These are phyloP conservation scores for Nasonia longicornis DNA, from an alignment of 1,140 invertebrate species.

Conservation along the genomic window DNA sequence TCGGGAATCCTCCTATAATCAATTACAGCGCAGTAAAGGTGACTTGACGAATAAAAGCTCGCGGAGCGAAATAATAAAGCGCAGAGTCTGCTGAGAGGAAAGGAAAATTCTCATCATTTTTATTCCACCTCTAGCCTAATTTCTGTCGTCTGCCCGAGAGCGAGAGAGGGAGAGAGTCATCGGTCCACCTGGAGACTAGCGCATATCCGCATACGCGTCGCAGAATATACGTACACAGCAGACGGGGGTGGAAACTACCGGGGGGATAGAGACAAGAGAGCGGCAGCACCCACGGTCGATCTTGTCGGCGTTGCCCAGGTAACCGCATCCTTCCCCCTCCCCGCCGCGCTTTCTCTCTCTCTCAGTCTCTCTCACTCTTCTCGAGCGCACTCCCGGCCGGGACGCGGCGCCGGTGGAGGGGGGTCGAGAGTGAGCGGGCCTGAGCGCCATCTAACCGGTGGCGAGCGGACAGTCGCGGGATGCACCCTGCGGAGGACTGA, in stretches of 20 bases:
- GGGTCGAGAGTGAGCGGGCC: conserved; percentile 50
- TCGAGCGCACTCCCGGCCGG: conserved; percentile 47
- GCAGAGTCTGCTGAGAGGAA: no score
- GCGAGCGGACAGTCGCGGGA: conserved; percentile 60
- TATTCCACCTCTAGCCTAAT: no score
- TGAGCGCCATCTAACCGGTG: conserved; percentile 58
- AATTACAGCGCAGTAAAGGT: no score
- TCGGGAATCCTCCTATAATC: no score
- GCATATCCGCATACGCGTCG: not conserved
- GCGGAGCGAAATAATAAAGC: no score
- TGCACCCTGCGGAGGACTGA: conserved; percentile 62
- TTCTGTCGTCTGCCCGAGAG: no score
- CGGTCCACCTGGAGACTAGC: not conserved
- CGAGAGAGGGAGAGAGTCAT: no score
- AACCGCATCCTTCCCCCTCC: conserved; percentile 62
- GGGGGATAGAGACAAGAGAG: conserved; percentile 16
- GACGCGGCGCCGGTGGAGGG: conserved; percentile 45
- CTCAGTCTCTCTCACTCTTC: conserved; percentile 53
- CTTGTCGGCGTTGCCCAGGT: conserved; percentile 65
- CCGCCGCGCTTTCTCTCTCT: conserved; percentile 44
- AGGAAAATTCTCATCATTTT: no score
- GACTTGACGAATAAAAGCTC: no score
- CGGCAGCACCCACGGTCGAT: conserved; percentile 61
- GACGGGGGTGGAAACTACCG: conserved; percentile 5
- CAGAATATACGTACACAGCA: no score